Evolutionary conservation across 2,797 vertebrate genomes (phyloP).

Genomic region (Catostomus latipinnis): DNA sequence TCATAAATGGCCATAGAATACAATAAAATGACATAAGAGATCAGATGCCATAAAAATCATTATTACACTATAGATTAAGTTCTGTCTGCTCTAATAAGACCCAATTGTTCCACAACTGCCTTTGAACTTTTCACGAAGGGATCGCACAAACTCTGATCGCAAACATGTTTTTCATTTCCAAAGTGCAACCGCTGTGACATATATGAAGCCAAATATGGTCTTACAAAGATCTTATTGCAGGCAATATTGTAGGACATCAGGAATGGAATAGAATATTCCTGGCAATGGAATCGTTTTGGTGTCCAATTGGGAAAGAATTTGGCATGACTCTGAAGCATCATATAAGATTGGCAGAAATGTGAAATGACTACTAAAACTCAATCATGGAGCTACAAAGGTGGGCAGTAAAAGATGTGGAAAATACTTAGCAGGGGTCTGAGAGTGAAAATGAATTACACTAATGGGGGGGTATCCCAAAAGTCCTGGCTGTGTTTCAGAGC

Average conservation of each 20-base stretch:
- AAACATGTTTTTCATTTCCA: too few species aligned
- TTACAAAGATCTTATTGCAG: too few species aligned
- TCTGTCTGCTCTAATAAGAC: too few species aligned
- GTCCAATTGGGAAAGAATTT: neutral
- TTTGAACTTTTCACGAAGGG: too few species aligned
- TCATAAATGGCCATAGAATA: too few species aligned
- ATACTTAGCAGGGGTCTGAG: slow-evolving; percentile 42
- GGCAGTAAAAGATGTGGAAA: slow-evolving; percentile 19
- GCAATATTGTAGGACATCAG: neutral
- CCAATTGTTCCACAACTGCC: too few species aligned
- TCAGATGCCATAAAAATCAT: too few species aligned
- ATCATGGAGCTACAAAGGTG: slow-evolving; percentile 56
- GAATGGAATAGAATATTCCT: neutral
- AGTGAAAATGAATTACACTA: slow-evolving; percentile 63
- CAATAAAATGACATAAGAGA: too few species aligned
- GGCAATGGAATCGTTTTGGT: neutral
- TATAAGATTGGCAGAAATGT: neutral
- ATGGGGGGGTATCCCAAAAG: slow-evolving; percentile 35
- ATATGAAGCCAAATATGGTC: too few species aligned
- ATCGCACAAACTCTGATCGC: too few species aligned
- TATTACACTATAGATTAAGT: too few species aligned
- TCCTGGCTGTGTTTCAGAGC: neutral
- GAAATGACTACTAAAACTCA: slow-evolving; percentile 43
- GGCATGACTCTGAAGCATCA: neutral
- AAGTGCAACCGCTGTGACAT: too few species aligned